These are phyloP conservation scores for Grammomys dolichurus DNA, from an alignment of 2,113 vertebrate species.

Conservation along the genomic window DNA sequence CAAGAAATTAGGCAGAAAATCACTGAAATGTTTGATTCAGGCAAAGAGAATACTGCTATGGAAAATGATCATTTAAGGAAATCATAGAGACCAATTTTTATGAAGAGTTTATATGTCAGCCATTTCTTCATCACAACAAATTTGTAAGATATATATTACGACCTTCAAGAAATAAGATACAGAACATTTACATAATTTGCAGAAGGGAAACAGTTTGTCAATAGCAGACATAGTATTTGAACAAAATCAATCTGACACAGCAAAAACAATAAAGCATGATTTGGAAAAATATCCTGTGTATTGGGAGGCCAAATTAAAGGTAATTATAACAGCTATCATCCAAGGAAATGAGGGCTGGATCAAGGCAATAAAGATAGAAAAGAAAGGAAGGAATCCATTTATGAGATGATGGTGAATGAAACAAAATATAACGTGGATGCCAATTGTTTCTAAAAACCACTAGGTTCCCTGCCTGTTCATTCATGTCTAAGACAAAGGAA, in stretches of 20 bases:
- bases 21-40: neutral
- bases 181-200: slow-evolving; percentile 33
- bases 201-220: neutral
- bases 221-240: slow-evolving; percentile 34
- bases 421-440: slow-evolving; percentile 30
- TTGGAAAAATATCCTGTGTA: neutral
- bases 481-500: slow-evolving; percentile 33
- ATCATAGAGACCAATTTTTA: slow-evolving; percentile 41
- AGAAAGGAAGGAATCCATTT: slow-evolving; percentile 13
- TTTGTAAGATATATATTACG: neutral
- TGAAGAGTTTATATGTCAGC: slow-evolving; percentile 19
- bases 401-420: neutral
- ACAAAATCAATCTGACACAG: neutral
- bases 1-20: slow-evolving; percentile 42
- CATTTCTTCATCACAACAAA: slow-evolving; percentile 38
- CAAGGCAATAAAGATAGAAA: neutral
- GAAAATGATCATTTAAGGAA: slow-evolving; percentile 45
- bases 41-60: neutral
- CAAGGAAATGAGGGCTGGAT: neutral
- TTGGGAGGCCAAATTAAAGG: neutral
- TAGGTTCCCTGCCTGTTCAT: slow-evolving; percentile 14
- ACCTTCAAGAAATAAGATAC: slow-evolving; percentile 14
- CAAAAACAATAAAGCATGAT: slow-evolving; percentile 31
- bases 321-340: slow-evolving; percentile 37
- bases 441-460: slow-evolving; percentile 43